Conservation (phyloP, 2,888 invertebrate genomes). For the Drosophila fulvimacula region DNA sequence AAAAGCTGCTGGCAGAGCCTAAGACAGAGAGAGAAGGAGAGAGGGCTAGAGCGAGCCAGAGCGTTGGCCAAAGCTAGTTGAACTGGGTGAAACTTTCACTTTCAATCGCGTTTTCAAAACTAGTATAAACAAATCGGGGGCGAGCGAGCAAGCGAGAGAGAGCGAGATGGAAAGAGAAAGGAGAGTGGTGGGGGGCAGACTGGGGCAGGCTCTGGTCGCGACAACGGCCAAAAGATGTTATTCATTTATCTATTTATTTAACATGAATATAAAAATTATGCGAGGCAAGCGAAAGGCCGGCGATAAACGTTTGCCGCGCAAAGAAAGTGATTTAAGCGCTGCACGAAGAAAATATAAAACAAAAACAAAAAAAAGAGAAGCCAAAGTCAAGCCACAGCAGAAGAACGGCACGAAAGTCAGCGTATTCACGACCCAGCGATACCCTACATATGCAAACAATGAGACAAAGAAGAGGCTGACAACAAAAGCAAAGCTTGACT, state of each 20-base stretch:
- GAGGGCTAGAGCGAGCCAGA: constrained; percentile 4
- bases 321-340: constrained; percentile 66
- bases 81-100: constrained; percentile 66
- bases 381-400: constrained; percentile 33
- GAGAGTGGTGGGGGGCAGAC: background rate
- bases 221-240: constrained; percentile 24
- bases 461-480: background rate
- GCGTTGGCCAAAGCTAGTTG: constrained; percentile 33
- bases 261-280: constrained; percentile 73
- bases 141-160: background rate
- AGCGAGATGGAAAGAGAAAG: background rate
- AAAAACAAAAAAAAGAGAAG: constrained; percentile 5
- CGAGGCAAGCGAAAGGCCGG: constrained; percentile 68
- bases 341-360: constrained; percentile 8
- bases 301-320: constrained; percentile 33
- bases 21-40: constrained; percentile 8
- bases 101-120: constrained; percentile 77
- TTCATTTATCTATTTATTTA: constrained; percentile 58
- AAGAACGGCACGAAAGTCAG: constrained; percentile 36
- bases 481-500: background rate
- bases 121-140: constrained; percentile 46
- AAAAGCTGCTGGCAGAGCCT: background rate
- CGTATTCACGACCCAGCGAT: constrained; percentile 31
- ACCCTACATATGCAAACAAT: constrained; percentile 40
- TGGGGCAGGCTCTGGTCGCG: background rate